Base-by-base conservation (phyloP, 92 coral and sea anemone genomes). In the Chrysogorgia sp. region DNA sequence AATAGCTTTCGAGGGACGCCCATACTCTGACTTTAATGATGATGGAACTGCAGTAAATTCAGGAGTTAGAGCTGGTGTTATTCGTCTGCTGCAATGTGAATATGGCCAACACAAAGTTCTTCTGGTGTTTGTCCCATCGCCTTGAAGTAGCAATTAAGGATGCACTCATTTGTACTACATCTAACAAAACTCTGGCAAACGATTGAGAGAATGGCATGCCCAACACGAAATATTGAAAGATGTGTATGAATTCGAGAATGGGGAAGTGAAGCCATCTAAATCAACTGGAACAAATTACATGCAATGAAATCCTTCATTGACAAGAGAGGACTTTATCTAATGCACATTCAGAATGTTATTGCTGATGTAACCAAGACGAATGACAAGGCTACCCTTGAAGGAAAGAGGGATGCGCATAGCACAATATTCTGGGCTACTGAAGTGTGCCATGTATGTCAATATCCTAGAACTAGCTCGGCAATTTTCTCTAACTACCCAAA, bases 321-420 rank as follows among this genome's bases (percentile, higher is more conserved):
- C 80, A 86, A 81, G 90, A 81, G 83, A 78, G 85, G 90, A 19
- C 71, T 76, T 35, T 86, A 81, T 63, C 81, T 86, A 68, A 50
- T 79, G 7, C 90, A 86, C 82, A 60, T 75, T 56, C 90, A 82
- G 84, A 86, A 86, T 76, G 86, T 86, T 23, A 86, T 86, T 81
- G 81, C 86, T 40, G 83, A 86, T 76, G 81, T 80, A 57, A 82
- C 75, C 50, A 86, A 82, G 78, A 53, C 12, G 86, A 81, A 75
- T 55, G 86, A 81, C 77, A 86, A 81, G 67, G 90, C 81, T 47
- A 86, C 64, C 43, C 80, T 86, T 24, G 86, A 86, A 81, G 86
- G 90, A 53, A 86, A 75, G 68, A 75, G 77, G 90, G 82, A 37
- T 78, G 76, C 83, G 64, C 77, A 81, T 86, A 35, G 43, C 43